phyloP scores from a whole-genome alignment of 2,113 vertebrate species.

The Talpa occidentalis region DNA sequence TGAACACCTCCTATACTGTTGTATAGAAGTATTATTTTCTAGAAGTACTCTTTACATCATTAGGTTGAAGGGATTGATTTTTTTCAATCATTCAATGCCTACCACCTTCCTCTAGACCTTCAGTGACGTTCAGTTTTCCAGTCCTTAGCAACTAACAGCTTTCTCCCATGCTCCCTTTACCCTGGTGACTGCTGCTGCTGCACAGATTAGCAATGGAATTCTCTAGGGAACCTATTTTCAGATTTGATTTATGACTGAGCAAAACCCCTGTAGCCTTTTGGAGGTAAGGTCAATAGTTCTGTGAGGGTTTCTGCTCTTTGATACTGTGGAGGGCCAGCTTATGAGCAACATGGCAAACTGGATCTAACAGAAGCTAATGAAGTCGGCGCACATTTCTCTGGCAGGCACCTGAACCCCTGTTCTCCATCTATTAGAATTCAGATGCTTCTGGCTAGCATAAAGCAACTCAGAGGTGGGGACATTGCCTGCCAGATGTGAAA shows the following conservation, averaged over 20 bases:
- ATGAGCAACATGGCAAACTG: neutral
- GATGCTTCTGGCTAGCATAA: neutral
- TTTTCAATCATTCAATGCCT: neutral
- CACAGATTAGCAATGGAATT: neutral
- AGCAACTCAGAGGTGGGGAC: neutral
- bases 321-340: neutral
- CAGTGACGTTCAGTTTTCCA: neutral
- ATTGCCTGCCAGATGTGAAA: neutral
- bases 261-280: slow-evolving; percentile 60
- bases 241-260: slow-evolving; percentile 69
- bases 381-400: slow-evolving; percentile 29
- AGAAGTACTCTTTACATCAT: neutral
- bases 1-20: neutral
- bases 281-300: neutral
- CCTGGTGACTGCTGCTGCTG: neutral
- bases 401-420: neutral
- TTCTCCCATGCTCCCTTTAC: neutral
- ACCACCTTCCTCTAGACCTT: neutral
- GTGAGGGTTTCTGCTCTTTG: slow-evolving; percentile 57
- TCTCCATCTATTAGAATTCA: slow-evolving; percentile 52
- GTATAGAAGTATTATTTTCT: neutral
- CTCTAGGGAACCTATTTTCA: neutral
- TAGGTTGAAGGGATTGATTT: neutral
- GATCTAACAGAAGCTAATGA: slow-evolving; percentile 35
- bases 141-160: neutral